Base-by-base conservation (phyloP, 2,888 invertebrate species). In the Drosophila cyrtoloma region DNA sequence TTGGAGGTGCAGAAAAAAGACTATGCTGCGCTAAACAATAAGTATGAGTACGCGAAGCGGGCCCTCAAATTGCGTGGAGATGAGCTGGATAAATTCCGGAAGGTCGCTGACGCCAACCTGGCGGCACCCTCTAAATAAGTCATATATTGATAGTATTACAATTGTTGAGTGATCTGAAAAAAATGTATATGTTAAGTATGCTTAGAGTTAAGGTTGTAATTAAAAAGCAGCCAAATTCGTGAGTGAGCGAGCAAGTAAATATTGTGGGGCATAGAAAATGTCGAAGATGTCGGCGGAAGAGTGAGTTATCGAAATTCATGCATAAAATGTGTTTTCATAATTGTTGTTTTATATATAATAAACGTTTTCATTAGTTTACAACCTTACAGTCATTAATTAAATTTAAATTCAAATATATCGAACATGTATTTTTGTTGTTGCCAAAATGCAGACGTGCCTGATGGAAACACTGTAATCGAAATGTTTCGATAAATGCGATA, bases 31-130 rank as follows among this genome's bases (percentile, higher is more conserved):
- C 64, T 79, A 3, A 66, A 32, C 9, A 35, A 56, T 3, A 84
- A 83, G 37, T 84, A 79, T 42, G 82, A 84, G 5, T 44, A n/a
- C 14, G 84, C 77, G 4, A 84, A 84, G 32, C 68, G 55, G 14
- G 84, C 71, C 2, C 71, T 84, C 0, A 77, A 66, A 66, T 2
- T 77, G 42, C 82, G 79, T 30, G 61, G 61, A 19, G 75, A 82
- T 47, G 82, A 83, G 47, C 50, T 79, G 12, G 50, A 52, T 1
- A 35, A 57, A 37, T 33, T 83, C 32, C 72, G 78, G 9, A 44
- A 51, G 19, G 7, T 50, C 5, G 61, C 61, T 63, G 55, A 33
- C 10, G 44, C 26, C 42, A 59, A 66, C 19, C 5, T 39, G 39
- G 50, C 32, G n/a, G 12, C 19, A 37, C 26, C 52, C 14, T 39